Evolutionary conservation across 92 coral and sea anemone species (phyloP), one percentile per base, ranked within the genome.

Genomic region (Phymanthus crucifer): DNA sequence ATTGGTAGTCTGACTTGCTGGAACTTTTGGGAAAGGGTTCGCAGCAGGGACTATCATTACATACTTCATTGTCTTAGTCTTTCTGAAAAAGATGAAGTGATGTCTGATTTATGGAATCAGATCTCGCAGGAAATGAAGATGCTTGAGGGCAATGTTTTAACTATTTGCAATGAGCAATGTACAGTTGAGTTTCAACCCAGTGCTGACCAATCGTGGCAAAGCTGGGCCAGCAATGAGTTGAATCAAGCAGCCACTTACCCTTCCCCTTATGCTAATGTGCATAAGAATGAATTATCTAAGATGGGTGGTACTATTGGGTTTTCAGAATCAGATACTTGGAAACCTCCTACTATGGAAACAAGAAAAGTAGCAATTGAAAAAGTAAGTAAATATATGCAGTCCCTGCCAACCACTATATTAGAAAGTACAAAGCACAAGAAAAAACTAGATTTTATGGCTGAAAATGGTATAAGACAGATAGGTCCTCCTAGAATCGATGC

Each of bases 201-300:
- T 72, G 91, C 88, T 19, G 90, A 86, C 45, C 74, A 66, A 87
- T 86, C 83, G 18, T 85, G 93, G 90, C 93, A 89, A 40, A 81
- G 90, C 85, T 89, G 93, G 92, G 89, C 92, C 12, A 78, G 74
- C 24, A 85, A 85, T 46, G 92, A 89, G 89, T 72, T 81, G 1
- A 89, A 76, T 23, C 84, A 85, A 45, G 86, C 89, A 40, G 89
- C 92, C 0, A 89, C 92, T 27, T 85, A 89, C 38, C 89, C 92
- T 33, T 89, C 92, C 1, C 85, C 88, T 4, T 89, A 84, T 80
- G 92, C 92, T 6, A 89, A 89, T 85, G 89, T 85, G 32, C 83
- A 81, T 75, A 79, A 84, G 47, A 32, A 66, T 64, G 2, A 13
- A 0, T 48, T 80, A 69, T 23, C 7, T 8, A 82, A 67, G 0